Evolutionary conservation across 2,888 invertebrate genomes (phyloP), one percentile per base, ranked within the genome.

Genomic region (Calliscelio sp.): DNA sequence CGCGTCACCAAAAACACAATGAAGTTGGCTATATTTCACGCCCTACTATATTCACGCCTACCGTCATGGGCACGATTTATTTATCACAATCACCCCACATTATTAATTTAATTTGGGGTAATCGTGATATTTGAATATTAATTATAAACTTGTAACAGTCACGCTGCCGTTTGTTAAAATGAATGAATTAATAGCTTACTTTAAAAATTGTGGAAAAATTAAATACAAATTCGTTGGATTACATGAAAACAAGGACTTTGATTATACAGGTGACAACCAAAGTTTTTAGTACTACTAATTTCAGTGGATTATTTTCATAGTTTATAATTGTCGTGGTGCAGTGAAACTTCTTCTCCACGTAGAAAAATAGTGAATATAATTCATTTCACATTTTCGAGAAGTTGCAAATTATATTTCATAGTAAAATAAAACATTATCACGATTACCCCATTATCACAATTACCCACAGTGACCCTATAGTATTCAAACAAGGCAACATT

Each of bases 401-500:
- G 5, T 44, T 44, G 11, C 14, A n/a, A 44, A 44, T 44, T 44
- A 14, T 16, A 10, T 44, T n/a, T 44, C n/a, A 44, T 44, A 44
- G 14, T 44, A 44, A 44, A 44, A 44, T 44, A n/a, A 44, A 10
- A 14, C 44, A 44, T 44, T 44, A 44, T 44, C 44, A 44, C 44
- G 14, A 44, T 44, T 44, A 44, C 44, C 44, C 44, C 44, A 44
- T 6, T 10, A 44, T 44, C 44, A 44, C 44, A 44, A 44, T 44
- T 14, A 44, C 16, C 44, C 44, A 44, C n/a, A 44, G 8, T 14
- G 44, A 44, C 44, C 11, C 44, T 44, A 44, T 16, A 6, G 14
- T 6, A 14, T 10, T n/a, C 6, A 44, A n/a, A n/a, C n/a, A n/a
- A n/a, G n/a, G n/a, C n/a, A n/a, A n/a, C n/a, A n/a, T n/a, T n/a